phyloP scores from a whole-genome alignment of 2,113 vertebrate genomes.

The Carassius gibelio region DNA sequence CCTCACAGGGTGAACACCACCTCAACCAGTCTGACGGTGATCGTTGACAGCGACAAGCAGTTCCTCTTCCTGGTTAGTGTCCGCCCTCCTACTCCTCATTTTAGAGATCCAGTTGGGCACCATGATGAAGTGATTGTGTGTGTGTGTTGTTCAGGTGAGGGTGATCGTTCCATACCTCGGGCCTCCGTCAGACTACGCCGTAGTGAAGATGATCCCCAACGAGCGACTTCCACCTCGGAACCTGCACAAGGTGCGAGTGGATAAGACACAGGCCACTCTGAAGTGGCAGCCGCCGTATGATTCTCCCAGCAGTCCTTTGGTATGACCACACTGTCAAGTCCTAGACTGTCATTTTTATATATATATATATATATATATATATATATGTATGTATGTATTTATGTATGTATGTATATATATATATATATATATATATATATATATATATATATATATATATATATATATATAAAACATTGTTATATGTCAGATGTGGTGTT shows the following conservation, averaged over 20 bases:
- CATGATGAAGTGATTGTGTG: neutral
- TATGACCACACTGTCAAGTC: slow-evolving; percentile 59
- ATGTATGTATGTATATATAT: too few species aligned
- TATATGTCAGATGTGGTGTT: neutral
- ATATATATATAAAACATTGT: neutral
- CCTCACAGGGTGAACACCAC: slow-evolving; percentile 76
- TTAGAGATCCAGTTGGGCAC: neutral
- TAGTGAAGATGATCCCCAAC: slow-evolving; percentile 96
- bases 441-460: too few species aligned
- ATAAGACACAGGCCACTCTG: slow-evolving; percentile 82
- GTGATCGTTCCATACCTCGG: slow-evolving; percentile 86
- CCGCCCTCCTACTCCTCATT: slow-evolving; percentile 45
- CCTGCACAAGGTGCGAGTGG: slow-evolving; percentile 82
- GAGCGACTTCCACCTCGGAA: slow-evolving; percentile 92
- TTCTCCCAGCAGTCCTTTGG: slow-evolving; percentile 83
- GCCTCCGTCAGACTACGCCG: slow-evolving; percentile 85
- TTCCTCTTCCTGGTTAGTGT: slow-evolving; percentile 89
- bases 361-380: too few species aligned
- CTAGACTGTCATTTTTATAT: neutral
- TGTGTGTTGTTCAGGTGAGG: slow-evolving; percentile 78
- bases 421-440: too few species aligned
- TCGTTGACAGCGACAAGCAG: slow-evolving; percentile 87
- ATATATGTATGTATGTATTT: too few species aligned
- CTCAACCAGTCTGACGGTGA: slow-evolving; percentile 78
- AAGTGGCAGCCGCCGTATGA: slow-evolving; percentile 97